phyloP scores from a whole-genome alignment of 2,888 invertebrate species.

The Lycophotia porphyrea region DNA sequence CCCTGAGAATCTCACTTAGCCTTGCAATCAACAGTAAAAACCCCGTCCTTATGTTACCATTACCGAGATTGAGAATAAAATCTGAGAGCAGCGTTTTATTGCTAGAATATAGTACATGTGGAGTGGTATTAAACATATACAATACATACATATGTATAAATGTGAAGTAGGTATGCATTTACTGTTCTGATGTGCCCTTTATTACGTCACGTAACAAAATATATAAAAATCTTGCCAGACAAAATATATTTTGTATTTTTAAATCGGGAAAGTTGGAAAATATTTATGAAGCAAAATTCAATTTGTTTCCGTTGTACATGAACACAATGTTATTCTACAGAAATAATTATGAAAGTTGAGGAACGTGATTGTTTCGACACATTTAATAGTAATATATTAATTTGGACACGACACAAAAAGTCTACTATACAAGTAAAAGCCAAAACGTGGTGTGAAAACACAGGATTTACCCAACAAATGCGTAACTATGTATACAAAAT shows the following conservation, averaged over 20 bases:
- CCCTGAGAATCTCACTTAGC: conserved; percentile 18
- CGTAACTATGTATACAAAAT: not conserved
- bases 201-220: not conserved
- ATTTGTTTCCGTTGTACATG: not conserved
- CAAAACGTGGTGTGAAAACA: not conserved
- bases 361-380: not conserved
- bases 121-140: conserved; percentile 8
- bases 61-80: conserved; percentile 47
- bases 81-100: conserved; percentile 39
- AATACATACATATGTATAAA: not conserved
- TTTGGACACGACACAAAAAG: not conserved
- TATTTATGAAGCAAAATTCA: not conserved
- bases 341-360: not conserved
- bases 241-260: not conserved
- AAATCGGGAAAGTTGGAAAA: not conserved
- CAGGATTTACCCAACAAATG: not conserved
- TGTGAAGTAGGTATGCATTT: not conserved
- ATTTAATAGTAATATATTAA: not conserved
- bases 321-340: not conserved
- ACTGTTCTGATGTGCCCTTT: not conserved
- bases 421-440: not conserved
- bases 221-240: not conserved
- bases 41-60: conserved; percentile 15
- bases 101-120: conserved; percentile 5
- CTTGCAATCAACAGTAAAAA: conserved; percentile 23